Percentiles rank a stretch among this genome's conserved stretches.
Evolutionary conservation across 2,797 vertebrate genomes (phyloP).

Genomic region (Rhadinocentrus ornatus): DNA sequence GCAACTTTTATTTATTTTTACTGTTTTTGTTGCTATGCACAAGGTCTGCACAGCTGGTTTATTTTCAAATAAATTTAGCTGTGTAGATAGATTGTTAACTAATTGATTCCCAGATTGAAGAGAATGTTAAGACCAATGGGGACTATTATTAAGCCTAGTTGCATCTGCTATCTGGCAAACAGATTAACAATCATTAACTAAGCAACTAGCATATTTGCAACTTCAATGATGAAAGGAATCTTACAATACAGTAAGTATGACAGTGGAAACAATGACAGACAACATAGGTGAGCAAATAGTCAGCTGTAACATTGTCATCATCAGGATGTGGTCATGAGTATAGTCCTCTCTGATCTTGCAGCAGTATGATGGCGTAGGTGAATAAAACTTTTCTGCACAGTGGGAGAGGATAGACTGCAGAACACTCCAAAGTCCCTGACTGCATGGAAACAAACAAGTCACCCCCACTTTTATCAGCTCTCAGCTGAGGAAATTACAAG

Average conservation of each 20-base stretch:
- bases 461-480: slow-evolving; percentile 51
- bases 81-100: neutral
- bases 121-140: too few relatives aligned
- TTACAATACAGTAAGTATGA: neutral
- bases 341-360: slow-evolving; percentile 40
- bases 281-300: neutral
- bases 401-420: slow-evolving; percentile 49
- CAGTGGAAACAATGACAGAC: neutral
- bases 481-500: slow-evolving; percentile 45
- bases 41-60: neutral
- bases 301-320: slow-evolving; percentile 21
- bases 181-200: neutral
- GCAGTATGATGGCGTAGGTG: slow-evolving; percentile 19
- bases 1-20: neutral
- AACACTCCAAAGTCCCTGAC: slow-evolving; percentile 48
- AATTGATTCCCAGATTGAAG: neutral
- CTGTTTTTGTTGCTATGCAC: neutral
- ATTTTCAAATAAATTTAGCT: neutral
- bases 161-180: too few relatives aligned
- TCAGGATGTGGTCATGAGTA: slow-evolving; percentile 51
- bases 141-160: too few relatives aligned
- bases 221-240: neutral
- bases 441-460: slow-evolving; percentile 58
- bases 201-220: neutral
- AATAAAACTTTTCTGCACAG: slow-evolving; percentile 38